These are phyloP conservation scores for Eristalinus sepulchralis DNA, from an alignment of 2,888 invertebrate genomes.

Conservation along the genomic window DNA sequence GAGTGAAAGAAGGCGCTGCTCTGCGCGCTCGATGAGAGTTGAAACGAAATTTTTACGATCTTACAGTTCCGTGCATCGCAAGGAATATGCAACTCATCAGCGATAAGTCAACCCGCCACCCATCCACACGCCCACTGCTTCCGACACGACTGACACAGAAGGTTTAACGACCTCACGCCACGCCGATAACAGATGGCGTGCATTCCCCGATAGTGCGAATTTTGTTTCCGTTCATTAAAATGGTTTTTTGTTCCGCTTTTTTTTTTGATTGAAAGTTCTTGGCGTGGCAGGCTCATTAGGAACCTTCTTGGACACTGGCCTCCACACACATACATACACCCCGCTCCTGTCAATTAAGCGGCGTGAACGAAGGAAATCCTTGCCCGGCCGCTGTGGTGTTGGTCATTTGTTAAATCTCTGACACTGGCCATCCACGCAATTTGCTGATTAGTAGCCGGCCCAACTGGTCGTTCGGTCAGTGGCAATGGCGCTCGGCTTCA, in stretches of 20 bases:
- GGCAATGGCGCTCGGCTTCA: no score
- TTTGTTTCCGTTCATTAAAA: neutral
- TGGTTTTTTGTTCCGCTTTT: neutral
- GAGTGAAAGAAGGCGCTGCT: conserved; percentile 1
- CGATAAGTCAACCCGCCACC: neutral
- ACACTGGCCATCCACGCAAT: conserved; percentile 67
- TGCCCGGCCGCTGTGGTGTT: neutral
- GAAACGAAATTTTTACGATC: conserved; percentile 40
- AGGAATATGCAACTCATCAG: conserved; percentile 17
- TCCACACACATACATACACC: neutral
- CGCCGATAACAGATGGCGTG: conserved; percentile 46
- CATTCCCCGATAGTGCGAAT: neutral
- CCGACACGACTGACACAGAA: neutral
- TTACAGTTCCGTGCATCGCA: conserved; percentile 36
- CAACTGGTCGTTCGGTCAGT: neutral
- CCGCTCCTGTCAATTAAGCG: neutral
- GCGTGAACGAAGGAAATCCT: conserved; percentile 4
- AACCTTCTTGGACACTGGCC: neutral
- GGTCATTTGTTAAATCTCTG: conserved; percentile 58
- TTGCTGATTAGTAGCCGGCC: conserved; percentile 61
- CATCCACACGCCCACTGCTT: neutral
- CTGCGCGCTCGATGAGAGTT: neutral
- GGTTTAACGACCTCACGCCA: conserved; percentile 51
- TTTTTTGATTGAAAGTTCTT: neutral
- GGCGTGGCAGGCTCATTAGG: conserved; percentile 1